Percentiles rank a stretch among this genome's conserved stretches.
Evolutionary conservation across 2,113 vertebrate species (phyloP).

Genomic region (Tragelaphus buxtoni): DNA sequence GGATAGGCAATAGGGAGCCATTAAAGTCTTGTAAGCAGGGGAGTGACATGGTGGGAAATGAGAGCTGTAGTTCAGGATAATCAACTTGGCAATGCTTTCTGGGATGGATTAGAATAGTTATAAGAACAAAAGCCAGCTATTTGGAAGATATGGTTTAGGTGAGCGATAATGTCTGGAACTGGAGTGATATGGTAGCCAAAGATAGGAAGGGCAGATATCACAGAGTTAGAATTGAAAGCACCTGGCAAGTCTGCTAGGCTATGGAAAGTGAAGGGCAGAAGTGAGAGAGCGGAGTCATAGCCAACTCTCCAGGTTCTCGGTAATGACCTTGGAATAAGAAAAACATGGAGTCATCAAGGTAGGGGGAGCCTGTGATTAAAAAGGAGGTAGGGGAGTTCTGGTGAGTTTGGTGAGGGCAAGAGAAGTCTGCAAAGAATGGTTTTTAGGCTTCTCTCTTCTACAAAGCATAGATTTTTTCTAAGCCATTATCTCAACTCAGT

Average conservation of each 20-base stretch:
- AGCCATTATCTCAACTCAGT: not conserved
- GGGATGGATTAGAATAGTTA: constrained; percentile 29
- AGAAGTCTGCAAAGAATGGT: not conserved
- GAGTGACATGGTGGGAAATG: constrained; percentile 65
- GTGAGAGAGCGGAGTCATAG: not conserved
- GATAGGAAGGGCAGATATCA: not conserved
- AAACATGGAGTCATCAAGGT: not conserved
- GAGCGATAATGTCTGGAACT: not conserved
- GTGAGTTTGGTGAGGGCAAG: not conserved
- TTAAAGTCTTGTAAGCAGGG: constrained; percentile 57
- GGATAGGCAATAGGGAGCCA: constrained; percentile 60
- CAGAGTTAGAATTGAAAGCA: not conserved
- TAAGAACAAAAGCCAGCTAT: constrained; percentile 34
- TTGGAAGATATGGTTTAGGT: not conserved
- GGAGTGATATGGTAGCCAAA: not conserved
- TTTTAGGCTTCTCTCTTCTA: not conserved
- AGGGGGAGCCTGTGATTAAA: not conserved
- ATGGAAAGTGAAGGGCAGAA: not conserved
- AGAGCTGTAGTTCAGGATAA: constrained; percentile 61
- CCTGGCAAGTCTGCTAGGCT: not conserved
- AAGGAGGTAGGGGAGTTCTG: not conserved
- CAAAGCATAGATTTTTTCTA: not conserved
- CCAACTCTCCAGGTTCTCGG: not conserved
- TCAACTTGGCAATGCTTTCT: constrained; percentile 54
- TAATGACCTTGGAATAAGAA: not conserved